These are phyloP conservation scores for Onychomys arenicola DNA, from an alignment of 2,797 vertebrate species.

Conservation along the genomic window DNA sequence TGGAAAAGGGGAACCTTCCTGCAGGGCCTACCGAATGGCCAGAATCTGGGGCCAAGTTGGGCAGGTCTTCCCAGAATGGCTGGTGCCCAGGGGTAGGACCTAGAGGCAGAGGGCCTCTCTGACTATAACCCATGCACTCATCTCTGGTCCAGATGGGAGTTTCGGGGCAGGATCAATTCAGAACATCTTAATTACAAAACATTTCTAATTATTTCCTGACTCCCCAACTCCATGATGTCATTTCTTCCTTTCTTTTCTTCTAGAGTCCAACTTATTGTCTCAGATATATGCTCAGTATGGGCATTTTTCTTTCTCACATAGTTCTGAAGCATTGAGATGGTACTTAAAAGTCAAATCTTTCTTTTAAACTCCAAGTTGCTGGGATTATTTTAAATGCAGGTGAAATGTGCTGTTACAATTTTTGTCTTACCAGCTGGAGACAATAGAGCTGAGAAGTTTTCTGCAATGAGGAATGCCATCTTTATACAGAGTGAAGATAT, in stretches of 20 bases:
- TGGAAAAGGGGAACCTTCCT: too few relatives aligned
- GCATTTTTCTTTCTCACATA: background rate
- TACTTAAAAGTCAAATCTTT: background rate
- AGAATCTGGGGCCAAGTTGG: too few relatives aligned
- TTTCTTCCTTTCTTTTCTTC: background rate
- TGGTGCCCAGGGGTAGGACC: too few relatives aligned
- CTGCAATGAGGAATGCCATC: accelerated
- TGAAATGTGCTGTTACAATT: background rate
- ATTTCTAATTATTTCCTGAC: background rate
- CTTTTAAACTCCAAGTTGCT: background rate
- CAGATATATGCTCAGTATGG: background rate
- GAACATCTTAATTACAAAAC: too few relatives aligned
- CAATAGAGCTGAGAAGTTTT: background rate
- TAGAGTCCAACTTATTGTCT: background rate
- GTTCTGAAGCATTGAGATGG: background rate
- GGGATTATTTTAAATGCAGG: background rate
- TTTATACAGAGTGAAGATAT: accelerated
- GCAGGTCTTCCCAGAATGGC: too few relatives aligned
- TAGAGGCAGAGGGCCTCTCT: too few relatives aligned
- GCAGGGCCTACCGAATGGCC: too few relatives aligned
- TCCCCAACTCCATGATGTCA: background rate
- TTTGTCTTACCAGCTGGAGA: background rate
- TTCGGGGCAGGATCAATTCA: too few relatives aligned
- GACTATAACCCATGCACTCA: too few relatives aligned
- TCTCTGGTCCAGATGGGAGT: too few relatives aligned